Base-by-base conservation (phyloP, 2,113 vertebrate species). In the Prionailurus viverrinus region DNA sequence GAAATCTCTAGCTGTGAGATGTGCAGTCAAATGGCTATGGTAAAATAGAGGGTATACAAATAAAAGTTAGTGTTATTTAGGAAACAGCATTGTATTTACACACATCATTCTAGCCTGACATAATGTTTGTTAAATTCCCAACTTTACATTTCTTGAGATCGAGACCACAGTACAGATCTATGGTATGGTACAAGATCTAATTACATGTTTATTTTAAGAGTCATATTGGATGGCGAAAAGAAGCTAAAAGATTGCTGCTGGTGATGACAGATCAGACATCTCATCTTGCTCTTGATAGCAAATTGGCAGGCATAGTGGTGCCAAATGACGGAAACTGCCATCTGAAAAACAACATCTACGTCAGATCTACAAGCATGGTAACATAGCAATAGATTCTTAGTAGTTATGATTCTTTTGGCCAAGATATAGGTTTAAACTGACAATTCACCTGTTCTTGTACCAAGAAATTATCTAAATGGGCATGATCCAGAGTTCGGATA, bases 221-320 rank as follows among this genome's bases (percentile, higher is more conserved):
- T 97, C 99, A 99, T 23, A 99, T 99, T 96, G 99, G 99, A 79
- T 99, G 99, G 99, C 98, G 99, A 51, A 99, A 99, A 41, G 99
- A 99, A 98, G 99, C 99, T 68, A 99, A 99, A 92, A 99, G 99
- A 85, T 98, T 99, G 73, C 98, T 99, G 96, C 99, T 99, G 86
- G 98, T 99, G 97, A 99, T 99, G 99, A 99, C 99, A 2, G 99
- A 99, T 98, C 99, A 99, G 98, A 99, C 99, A 5, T 99, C 99
- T 96, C 99, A 99, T 98, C 99, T 99, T 79, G 99, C 99, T 27
- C 99, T 99, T 95, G 99, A 99, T 55, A 99, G 99, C 98, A 99
- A 99, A 98, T 98, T 99, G 98, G 99, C 99, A 0, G 99, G 99
- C 82, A 99, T 99, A 0, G 99, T 99, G 41, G 98, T 99, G 78